A percentile compares a stretch with the other conserved stretches of the same genome.
These are phyloP conservation scores for Nestor notabilis DNA, from an alignment of 2,113 vertebrate genomes.

Conservation along the genomic window DNA sequence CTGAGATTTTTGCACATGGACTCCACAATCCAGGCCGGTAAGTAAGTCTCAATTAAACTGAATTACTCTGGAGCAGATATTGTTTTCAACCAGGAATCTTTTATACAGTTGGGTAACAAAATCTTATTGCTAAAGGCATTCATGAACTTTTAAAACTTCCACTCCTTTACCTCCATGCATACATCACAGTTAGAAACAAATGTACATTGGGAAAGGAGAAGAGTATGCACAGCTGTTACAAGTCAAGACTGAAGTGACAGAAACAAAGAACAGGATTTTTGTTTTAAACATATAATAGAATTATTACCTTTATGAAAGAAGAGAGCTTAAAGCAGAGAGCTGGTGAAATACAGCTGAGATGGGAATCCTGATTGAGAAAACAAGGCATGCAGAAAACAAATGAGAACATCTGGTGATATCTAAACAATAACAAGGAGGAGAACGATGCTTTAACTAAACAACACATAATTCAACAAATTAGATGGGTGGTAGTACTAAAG, in stretches of 20 bases:
- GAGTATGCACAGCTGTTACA: background rate
- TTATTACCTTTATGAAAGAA: background rate
- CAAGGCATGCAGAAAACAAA: background rate
- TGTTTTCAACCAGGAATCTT: background rate
- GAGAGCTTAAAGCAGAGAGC: background rate
- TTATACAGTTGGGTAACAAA: background rate
- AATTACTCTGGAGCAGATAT: background rate
- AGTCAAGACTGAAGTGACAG: background rate
- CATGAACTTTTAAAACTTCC: background rate
- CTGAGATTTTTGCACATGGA: constrained; percentile 96
- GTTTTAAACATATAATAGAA: background rate
- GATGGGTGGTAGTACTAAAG: constrained; percentile 16
- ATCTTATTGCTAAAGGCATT: background rate
- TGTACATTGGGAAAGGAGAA: background rate
- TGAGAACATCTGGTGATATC: constrained; percentile 49
- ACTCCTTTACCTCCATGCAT: background rate
- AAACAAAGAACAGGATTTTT: background rate
- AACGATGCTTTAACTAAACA: constrained; percentile 54
- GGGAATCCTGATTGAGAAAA: background rate
- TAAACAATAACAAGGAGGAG: constrained; percentile 55
- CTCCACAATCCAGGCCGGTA: constrained; percentile 98
- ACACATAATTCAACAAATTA: constrained; percentile 37
- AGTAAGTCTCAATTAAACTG: constrained; percentile 43
- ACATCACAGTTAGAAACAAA: background rate
- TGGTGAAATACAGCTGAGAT: background rate